A percentile compares a stretch with the other conserved stretches of the same genome.
Conservation (phyloP, 2,113 vertebrate genomes). For the Oryzias celebensis region DNA sequence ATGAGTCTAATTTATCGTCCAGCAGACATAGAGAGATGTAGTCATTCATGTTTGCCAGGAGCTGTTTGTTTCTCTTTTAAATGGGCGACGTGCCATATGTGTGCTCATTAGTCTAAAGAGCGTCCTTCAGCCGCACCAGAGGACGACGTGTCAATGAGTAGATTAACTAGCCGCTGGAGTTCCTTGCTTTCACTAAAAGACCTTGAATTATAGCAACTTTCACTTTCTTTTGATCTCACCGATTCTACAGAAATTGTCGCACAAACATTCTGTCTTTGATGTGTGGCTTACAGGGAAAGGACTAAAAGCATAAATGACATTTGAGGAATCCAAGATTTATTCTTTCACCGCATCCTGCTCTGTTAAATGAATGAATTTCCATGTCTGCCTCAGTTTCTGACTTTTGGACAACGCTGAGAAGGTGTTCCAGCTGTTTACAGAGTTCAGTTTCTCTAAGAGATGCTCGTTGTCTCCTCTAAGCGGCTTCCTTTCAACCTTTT, state of each 20-base stretch:
- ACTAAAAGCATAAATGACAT: conserved; percentile 37
- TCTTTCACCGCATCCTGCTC: no score
- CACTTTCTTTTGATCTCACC: conserved; percentile 67
- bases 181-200: conserved; percentile 64
- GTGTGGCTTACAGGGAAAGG: conserved; percentile 46
- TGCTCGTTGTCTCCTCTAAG: no score
- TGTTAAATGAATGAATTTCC: no score
- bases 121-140: conserved; percentile 77
- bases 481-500: no score
- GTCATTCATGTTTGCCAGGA: conserved; percentile 64
- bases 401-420: no score
- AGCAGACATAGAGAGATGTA: conserved; percentile 19
- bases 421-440: no score
- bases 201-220: conserved; percentile 78
- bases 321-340: not conserved
- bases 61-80: conserved; percentile 82
- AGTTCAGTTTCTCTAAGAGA: no score
- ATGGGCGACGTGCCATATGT: conserved; percentile 74
- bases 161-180: conserved; percentile 72
- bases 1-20: no score
- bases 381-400: no score
- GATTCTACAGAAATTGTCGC: conserved; percentile 64
- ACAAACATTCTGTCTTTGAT: conserved; percentile 52
- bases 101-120: conserved; percentile 79
- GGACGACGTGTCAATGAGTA: conserved; percentile 79